Evolutionary conservation across 2,797 vertebrate genomes (phyloP), one percentile per base, ranked within the genome.

Genomic region (Mallotus villosus): DNA sequence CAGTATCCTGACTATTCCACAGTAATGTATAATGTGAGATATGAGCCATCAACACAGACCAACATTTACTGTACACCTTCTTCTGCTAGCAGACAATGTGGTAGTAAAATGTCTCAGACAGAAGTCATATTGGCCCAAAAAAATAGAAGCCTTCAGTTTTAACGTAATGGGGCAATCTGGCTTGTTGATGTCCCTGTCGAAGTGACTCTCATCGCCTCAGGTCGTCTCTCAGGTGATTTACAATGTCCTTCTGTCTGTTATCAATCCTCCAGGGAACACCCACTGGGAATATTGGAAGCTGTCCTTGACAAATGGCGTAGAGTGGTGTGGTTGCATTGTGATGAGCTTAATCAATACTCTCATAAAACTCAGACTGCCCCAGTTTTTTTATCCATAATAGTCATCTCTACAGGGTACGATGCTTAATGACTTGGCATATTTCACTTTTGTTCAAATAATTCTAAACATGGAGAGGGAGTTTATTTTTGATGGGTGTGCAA

Each of bases 271-370:
- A 53, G 37, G 41, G 16, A 22, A 67, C 41, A 51, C 21, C 17
- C 46, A 53, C 12, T 53, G 46, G 65, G 8, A 51, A 19, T 1
- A 24, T 53, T 53, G 22, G 46, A 51, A 46, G 65, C 7, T 3
- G 4, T 16, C 1, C 14, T 51, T 53, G 46, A 53, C 41, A 66
- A 49, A 66, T 66, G 49, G 21, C 3, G 22, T 16, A 67, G 46
- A 51, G 32, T 41, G 49, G 64, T 25, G 46, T 41, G 37, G 22
- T 51, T 17, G 12, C 16, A 17, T 25, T 53, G 11, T 67, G 14
- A 51, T 67, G 21, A 22, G 22, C 11, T 24, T 51, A 67, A 67
- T 67, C 64, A 51, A 67, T 67, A 51, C 41, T 49, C 24, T 17
- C 14, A 27, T 49, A 27, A 66, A 49, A 34, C 64, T 27, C 24